Evolutionary conservation across 2,113 vertebrate species (phyloP).

Genomic region (Macquaria australasica): DNA sequence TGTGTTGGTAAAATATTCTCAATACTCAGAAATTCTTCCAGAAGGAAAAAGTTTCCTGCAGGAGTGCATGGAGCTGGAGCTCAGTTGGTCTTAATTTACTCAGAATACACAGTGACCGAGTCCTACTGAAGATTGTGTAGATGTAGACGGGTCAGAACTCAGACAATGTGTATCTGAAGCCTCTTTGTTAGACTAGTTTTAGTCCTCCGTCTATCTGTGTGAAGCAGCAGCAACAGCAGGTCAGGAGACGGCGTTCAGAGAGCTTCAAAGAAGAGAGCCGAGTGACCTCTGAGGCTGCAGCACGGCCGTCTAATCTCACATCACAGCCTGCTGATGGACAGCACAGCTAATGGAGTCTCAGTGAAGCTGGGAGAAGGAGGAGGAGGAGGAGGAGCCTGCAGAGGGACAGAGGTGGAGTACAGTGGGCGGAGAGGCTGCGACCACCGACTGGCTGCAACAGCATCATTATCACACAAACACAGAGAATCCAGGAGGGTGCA

Average conservation of each 20-base stretch:
- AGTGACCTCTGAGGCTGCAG: slow-evolving; percentile 9
- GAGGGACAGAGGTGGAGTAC: neutral
- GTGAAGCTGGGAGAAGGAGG: slow-evolving; percentile 24
- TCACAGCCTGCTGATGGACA: slow-evolving; percentile 52
- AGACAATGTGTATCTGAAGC: slow-evolving; percentile 44
- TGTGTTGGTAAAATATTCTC: neutral
- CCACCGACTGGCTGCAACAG: neutral
- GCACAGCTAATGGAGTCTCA: slow-evolving; percentile 53
- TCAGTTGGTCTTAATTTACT: slow-evolving; percentile 15
- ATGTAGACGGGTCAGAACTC: slow-evolving; percentile 21
- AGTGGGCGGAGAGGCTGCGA: neutral
- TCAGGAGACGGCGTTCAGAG: slow-evolving; percentile 6
- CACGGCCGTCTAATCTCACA: slow-evolving; percentile 34
- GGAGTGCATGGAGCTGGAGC: neutral
- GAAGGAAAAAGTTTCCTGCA: slow-evolving; percentile 6
- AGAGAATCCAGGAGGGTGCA: neutral
- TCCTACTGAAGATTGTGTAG: neutral
- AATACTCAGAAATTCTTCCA: neutral
- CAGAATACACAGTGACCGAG: neutral
- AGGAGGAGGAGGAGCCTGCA: slow-evolving; percentile 10
- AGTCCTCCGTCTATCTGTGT: slow-evolving; percentile 2
- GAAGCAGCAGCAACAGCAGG: slow-evolving; percentile 15
- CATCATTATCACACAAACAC: neutral
- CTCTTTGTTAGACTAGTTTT: slow-evolving; percentile 33
- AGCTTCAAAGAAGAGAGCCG: slow-evolving; percentile 9